A percentile compares a stretch with the other conserved stretches of the same genome.
These are phyloP conservation scores for Gavia stellata DNA, from an alignment of 2,113 vertebrate species.

Conservation along the genomic window DNA sequence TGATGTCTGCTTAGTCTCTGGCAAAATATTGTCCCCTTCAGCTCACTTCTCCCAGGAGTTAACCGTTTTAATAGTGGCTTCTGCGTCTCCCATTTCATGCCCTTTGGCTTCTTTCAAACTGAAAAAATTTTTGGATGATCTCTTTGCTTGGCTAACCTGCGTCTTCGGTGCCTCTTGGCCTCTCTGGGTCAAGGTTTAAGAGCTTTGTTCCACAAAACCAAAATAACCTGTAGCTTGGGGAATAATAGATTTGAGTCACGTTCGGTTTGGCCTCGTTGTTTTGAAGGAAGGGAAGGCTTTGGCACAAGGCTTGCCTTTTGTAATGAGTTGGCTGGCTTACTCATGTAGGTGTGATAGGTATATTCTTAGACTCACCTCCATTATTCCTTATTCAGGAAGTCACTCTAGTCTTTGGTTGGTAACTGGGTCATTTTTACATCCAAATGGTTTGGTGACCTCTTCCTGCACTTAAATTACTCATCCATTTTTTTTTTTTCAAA, in stretches of 20 bases:
- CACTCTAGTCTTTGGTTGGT: neutral
- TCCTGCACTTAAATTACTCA: neutral
- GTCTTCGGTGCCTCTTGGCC: neutral
- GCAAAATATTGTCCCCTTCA: neutral
- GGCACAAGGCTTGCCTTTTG: slow-evolving; percentile 36
- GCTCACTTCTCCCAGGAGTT: neutral
- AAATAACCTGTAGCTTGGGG: slow-evolving; percentile 47
- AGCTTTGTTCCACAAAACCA: slow-evolving; percentile 3
- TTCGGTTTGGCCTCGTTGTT: slow-evolving; percentile 52
- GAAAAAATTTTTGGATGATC: neutral
- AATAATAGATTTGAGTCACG: slow-evolving; percentile 61
- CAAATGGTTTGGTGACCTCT: neutral
- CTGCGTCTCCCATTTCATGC: neutral
- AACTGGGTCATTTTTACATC: slow-evolving; percentile 58
- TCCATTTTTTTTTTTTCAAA: neutral
- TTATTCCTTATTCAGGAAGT: slow-evolving; percentile 57
- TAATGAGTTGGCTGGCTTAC: slow-evolving; percentile 58
- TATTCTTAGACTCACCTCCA: slow-evolving; percentile 64
- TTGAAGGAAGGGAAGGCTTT: slow-evolving; percentile 60
- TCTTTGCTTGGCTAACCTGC: neutral
- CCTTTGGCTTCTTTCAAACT: neutral
- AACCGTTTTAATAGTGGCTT: neutral
- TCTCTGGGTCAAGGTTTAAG: neutral
- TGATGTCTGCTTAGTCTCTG: neutral
- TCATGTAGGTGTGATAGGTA: slow-evolving; percentile 65